A percentile compares a stretch with the other conserved stretches of the same genome.
These are phyloP conservation scores for Desmodus rotundus DNA, from an alignment of 2,113 vertebrate genomes.

Conservation along the genomic window DNA sequence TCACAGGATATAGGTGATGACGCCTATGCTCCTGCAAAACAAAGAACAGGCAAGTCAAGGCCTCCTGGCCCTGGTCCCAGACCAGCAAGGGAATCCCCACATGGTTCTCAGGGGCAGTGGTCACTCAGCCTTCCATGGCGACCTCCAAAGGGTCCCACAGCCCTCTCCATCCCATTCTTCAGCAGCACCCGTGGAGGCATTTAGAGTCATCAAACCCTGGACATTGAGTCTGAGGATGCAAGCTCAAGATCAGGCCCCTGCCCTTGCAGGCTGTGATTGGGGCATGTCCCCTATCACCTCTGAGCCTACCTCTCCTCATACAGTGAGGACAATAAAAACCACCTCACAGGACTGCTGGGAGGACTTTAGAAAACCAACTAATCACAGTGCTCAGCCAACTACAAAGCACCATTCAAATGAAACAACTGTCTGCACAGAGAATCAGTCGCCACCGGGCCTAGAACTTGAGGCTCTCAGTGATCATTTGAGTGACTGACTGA, in stretches of 20 bases:
- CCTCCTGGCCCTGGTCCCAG: background rate
- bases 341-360: background rate
- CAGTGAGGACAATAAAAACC: background rate
- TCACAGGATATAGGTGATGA: slow-evolving; percentile 99
- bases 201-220: background rate
- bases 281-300: background rate
- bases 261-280: background rate
- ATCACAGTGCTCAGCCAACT: background rate
- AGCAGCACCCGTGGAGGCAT: background rate
- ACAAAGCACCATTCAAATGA: background rate
- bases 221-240: background rate
- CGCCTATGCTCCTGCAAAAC: slow-evolving; percentile 94
- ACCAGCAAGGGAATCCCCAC: background rate
- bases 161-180: background rate
- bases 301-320: background rate
- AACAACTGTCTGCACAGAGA: background rate
- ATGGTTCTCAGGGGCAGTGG: background rate
- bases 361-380: background rate
- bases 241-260: background rate
- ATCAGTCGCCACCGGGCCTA: background rate
- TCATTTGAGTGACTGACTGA: background rate
- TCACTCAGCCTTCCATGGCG: rapidly evolving
- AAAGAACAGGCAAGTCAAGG: slow-evolving; percentile 63
- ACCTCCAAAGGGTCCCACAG: background rate
- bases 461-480: background rate